phyloP scores from a whole-genome alignment of 2,113 vertebrate species.

The Morphnarchus princeps region DNA sequence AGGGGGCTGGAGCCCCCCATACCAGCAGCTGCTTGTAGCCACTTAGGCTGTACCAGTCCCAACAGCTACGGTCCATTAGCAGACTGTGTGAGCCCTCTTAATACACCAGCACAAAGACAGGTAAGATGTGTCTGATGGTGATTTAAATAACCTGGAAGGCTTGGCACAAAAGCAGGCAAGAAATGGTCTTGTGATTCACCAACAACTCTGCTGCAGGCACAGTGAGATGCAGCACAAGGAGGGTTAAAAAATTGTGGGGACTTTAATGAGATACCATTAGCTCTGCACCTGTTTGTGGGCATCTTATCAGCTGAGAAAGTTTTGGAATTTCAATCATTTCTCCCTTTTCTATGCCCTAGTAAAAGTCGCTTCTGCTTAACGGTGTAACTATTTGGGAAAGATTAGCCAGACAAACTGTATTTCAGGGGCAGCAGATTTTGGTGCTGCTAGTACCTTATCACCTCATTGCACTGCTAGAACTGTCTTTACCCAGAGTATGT shows the following conservation, averaged over 20 bases:
- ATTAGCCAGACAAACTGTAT: background rate
- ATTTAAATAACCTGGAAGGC: background rate
- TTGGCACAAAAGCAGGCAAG: background rate
- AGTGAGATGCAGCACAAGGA: background rate
- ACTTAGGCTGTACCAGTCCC: background rate
- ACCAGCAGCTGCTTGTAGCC: background rate
- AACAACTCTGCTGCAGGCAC: background rate
- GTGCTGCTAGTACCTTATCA: background rate
- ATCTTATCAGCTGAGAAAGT: background rate
- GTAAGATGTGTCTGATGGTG: background rate
- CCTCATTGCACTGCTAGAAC: background rate
- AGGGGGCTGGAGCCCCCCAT: background rate
- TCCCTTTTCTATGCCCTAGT: background rate
- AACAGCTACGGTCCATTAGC: background rate
- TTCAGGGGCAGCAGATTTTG: background rate
- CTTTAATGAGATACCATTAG: background rate
- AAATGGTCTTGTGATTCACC: background rate
- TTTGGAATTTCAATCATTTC: background rate
- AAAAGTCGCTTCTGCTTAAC: background rate
- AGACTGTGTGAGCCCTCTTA: background rate
- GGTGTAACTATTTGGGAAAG: accelerated
- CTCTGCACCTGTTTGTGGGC: background rate
- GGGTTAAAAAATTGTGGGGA: background rate
- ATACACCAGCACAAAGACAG: background rate
- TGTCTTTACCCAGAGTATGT: background rate